Percentiles rank a stretch among this genome's conserved stretches.
phyloP scores from a whole-genome alignment of 2,888 invertebrate species.

The Mactromeris polynyma region DNA sequence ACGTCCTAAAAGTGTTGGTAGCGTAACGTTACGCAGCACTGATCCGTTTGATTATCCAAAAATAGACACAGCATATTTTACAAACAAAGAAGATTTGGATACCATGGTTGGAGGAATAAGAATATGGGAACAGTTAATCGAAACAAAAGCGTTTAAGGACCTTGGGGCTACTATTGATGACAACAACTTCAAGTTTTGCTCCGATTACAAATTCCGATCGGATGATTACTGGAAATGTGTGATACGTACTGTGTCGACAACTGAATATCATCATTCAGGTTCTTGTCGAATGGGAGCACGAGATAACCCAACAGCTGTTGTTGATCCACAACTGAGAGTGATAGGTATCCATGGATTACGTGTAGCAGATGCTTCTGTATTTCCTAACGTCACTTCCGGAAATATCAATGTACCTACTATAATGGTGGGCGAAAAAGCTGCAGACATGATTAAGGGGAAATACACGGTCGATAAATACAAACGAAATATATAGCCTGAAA shows the following conservation, averaged over 20 bases:
- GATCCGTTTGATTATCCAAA: slow-evolving; percentile 93
- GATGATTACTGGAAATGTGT: slow-evolving; percentile 65
- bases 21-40: slow-evolving; percentile 91
- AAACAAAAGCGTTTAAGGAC: slow-evolving; percentile 50
- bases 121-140: slow-evolving; percentile 43
- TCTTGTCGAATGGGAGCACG: slow-evolving; percentile 59
- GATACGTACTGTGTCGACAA: slow-evolving; percentile 43
- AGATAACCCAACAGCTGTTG: slow-evolving; percentile 88
- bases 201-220: slow-evolving; percentile 35
- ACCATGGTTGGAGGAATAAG: slow-evolving; percentile 47
- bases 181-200: slow-evolving; percentile 35
- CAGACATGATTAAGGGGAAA: slow-evolving; percentile 40
- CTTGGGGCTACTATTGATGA: slow-evolving; percentile 39
- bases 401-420: slow-evolving; percentile 56
- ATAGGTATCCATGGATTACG: slow-evolving; percentile 51
- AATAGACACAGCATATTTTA: slow-evolving; percentile 96
- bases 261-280: slow-evolving; percentile 47
- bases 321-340: slow-evolving; percentile 89
- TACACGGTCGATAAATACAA: slow-evolving; percentile 19
- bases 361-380: slow-evolving; percentile 56
- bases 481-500: not conserved
- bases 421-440: slow-evolving; percentile 57
- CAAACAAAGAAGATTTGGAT: slow-evolving; percentile 82
- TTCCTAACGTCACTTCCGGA: slow-evolving; percentile 52
- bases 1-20: slow-evolving; percentile 92